Evolutionary conservation across 2,888 invertebrate species (phyloP).

Genomic region (Coremacera marginata): DNA sequence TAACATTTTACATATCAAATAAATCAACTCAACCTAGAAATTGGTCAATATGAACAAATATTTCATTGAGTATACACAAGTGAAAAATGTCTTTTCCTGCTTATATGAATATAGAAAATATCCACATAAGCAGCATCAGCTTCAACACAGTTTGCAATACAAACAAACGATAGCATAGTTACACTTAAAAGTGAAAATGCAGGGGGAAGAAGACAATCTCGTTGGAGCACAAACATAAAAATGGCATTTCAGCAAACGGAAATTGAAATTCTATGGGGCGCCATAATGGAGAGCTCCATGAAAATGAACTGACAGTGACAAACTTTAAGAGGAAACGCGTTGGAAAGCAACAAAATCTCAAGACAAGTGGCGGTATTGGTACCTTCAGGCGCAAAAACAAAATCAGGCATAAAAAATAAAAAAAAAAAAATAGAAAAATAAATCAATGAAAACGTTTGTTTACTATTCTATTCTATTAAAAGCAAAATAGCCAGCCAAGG

Average conservation of each 20-base stretch:
- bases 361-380: not conserved
- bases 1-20: no score
- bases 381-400: not conserved
- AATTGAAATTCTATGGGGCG: not conserved
- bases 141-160: no score
- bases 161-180: no score
- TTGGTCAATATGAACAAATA: no score
- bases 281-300: not conserved
- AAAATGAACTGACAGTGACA: not conserved
- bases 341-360: not conserved
- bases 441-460: conserved; percentile 45
- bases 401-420: not conserved
- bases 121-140: no score
- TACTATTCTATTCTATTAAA: conserved; percentile 20
- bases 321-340: not conserved
- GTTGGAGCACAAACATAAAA: not conserved
- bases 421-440: no score
- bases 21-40: no score
- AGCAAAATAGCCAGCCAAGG: not conserved
- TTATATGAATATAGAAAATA: no score
- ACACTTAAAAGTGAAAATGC: no score
- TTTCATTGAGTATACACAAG: no score
- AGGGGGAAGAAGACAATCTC: no score
- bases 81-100: no score
- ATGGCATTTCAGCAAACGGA: conserved; percentile 6